Evolutionary conservation across 2,888 invertebrate genomes (phyloP).

Genomic region (Ctenicera cuprea): DNA sequence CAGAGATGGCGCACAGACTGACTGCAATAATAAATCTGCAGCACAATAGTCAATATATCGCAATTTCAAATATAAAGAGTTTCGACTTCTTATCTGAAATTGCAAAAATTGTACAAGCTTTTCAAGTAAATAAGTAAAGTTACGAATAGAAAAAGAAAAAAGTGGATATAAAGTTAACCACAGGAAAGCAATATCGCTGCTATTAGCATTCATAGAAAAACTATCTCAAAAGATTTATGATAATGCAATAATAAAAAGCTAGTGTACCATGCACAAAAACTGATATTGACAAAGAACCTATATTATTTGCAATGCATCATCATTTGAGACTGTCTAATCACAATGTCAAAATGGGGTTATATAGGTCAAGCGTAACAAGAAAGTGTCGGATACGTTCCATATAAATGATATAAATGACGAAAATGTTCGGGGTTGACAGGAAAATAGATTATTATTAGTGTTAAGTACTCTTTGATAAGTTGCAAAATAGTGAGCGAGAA

Average conservation of each 20-base stretch:
- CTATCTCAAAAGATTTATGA: conserved; percentile 45
- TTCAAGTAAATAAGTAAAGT: background rate
- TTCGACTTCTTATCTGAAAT: conserved; percentile 24
- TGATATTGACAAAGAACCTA: conserved; percentile 45
- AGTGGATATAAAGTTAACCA: background rate
- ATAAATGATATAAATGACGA: conserved; percentile 52
- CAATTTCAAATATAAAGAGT: conserved; percentile 13
- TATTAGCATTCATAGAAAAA: conserved; percentile 42
- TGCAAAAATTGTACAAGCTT: background rate
- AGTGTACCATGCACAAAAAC: conserved; percentile 37
- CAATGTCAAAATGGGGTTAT: conserved; percentile 51
- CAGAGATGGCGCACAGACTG: conserved; percentile 12
- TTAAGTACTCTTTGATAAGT: conserved; percentile 43
- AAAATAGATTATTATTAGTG: conserved; percentile 52
- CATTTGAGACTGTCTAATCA: conserved; percentile 51
- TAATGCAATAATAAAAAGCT: conserved; percentile 33
- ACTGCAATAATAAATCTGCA: conserved; percentile 34
- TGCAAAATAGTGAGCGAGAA: conserved; percentile 39
- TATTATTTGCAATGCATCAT: conserved; percentile 52
- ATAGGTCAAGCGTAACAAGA: conserved; percentile 53
- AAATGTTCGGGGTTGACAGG: conserved; percentile 51
- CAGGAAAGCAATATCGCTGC: conserved; percentile 15
- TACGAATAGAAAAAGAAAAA: background rate
- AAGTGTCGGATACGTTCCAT: conserved; percentile 51
- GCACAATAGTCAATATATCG: conserved; percentile 19